Evolutionary conservation across 2,888 invertebrate species (phyloP), one percentile per base, ranked within the genome.

Genomic region (Lepidocyrtoides sp.): DNA sequence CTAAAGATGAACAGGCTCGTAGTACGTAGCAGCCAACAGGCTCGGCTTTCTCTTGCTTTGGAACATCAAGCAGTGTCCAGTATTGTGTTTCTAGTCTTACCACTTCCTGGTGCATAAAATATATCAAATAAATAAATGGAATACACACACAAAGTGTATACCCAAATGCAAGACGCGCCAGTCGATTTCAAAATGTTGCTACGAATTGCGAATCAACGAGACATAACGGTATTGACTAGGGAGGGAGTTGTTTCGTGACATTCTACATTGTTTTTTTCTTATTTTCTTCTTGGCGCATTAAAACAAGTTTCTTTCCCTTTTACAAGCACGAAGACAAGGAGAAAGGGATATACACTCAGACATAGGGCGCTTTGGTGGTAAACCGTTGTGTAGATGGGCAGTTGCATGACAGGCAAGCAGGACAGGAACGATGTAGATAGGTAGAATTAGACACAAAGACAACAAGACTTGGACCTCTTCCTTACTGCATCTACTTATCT

Each of bases 1-100:
- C 98, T 97, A 98, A 98, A 94, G 98, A 98, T 91, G 98, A 97
- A 95, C 98, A 98, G 4, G 98, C 98, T 92, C 98, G 96, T 94
- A 98, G 96, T 69, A 99, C 98, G 95, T 98, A 99, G 8, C 97
- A 97, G 79, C 98, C 98, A 20, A 98, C 98, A 0, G 98, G 98
- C 96, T 99, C 98, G 94, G 98, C 98, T 95, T 98, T 98, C 95
- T 98, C 98, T 95, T 99, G 98, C 92, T 97, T 97, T 51, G 98
- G 98, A 91, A 99, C 98, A 95, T 98, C 98, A 91, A 99, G 97
- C 94, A 99, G 95, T 7, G 98, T 98, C 98, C 98, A 98, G 95
- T 98, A 98, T 95, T 98, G 98, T 7, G 98, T 98, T 96, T 98
- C 98, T 95, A 98, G 96, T 93, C 98, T 97, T 93, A 98, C 98